Percentiles rank a stretch among this genome's conserved stretches.
Evolutionary conservation across 2,888 invertebrate species (phyloP).

Genomic region (Candidula unifasciata): DNA sequence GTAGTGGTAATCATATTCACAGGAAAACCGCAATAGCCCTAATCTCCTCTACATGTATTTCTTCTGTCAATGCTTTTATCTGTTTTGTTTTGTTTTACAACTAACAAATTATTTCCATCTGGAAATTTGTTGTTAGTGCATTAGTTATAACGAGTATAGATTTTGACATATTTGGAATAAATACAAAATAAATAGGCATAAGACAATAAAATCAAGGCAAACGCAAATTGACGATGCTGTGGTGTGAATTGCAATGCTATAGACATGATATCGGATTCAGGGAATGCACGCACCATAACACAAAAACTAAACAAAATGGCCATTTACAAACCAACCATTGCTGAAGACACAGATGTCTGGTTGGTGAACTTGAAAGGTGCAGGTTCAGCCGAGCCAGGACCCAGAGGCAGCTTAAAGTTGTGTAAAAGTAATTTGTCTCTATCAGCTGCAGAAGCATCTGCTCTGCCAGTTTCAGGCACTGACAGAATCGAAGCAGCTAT

Average conservation of each 20-base stretch:
- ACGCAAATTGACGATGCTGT: neutral
- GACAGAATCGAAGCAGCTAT: conserved; percentile 50
- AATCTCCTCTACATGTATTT: no score
- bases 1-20: no score
- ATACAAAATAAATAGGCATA: no score
- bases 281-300: neutral
- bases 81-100: no score
- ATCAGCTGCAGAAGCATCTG: conserved; percentile 23
- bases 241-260: neutral
- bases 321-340: conserved; percentile 43
- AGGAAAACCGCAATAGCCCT: no score
- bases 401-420: conserved; percentile 39
- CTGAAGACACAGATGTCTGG: conserved; percentile 39
- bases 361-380: conserved; percentile 36
- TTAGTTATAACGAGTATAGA: no score
- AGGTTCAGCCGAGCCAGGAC: conserved; percentile 29
- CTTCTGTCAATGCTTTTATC: no score
- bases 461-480: conserved; percentile 19
- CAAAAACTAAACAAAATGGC: neutral
- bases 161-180: no score
- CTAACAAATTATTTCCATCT: no score
- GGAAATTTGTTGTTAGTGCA: no score
- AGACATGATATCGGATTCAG: conserved; percentile 1
- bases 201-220: neutral
- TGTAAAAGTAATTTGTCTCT: conserved; percentile 36